These are phyloP conservation scores for Muraenolepis orangiensis DNA, from an alignment of 2,797 vertebrate genomes.

Conservation along the genomic window DNA sequence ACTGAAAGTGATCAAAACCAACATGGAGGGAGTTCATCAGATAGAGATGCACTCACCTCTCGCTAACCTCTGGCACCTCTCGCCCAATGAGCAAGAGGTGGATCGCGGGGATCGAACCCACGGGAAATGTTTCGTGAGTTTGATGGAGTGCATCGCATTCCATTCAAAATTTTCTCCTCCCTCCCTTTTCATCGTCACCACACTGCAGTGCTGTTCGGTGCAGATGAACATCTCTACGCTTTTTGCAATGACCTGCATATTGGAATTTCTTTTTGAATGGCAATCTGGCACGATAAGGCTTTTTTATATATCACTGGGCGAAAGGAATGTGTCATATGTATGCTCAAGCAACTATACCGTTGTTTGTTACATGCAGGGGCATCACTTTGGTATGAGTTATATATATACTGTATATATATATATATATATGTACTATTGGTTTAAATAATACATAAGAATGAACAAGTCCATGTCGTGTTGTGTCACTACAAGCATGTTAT, in stretches of 20 bases:
- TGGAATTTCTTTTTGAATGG: neutral
- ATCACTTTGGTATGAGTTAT: too few relatives aligned
- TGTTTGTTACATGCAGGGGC: too few relatives aligned
- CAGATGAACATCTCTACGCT: neutral
- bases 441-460: too few relatives aligned
- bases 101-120: neutral
- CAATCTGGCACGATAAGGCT: neutral
- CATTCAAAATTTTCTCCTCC: slow-evolving; percentile 28
- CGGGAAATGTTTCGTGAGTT: slow-evolving; percentile 55
- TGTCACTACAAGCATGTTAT: too few relatives aligned
- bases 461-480: too few relatives aligned
- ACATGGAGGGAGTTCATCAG: slow-evolving; percentile 46
- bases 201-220: neutral
- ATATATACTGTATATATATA: too few relatives aligned
- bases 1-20: slow-evolving; percentile 67
- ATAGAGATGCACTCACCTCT: slow-evolving; percentile 69
- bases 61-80: slow-evolving; percentile 64
- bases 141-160: slow-evolving; percentile 49
- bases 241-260: neutral
- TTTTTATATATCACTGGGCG: neutral
- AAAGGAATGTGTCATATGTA: neutral
- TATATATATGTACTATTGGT: too few relatives aligned
- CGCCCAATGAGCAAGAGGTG: slow-evolving; percentile 38
- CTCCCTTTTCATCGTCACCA: neutral
- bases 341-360: neutral